Conservation (phyloP, 1,140 invertebrate genomes). For the Drosophila grimshawi region DNA sequence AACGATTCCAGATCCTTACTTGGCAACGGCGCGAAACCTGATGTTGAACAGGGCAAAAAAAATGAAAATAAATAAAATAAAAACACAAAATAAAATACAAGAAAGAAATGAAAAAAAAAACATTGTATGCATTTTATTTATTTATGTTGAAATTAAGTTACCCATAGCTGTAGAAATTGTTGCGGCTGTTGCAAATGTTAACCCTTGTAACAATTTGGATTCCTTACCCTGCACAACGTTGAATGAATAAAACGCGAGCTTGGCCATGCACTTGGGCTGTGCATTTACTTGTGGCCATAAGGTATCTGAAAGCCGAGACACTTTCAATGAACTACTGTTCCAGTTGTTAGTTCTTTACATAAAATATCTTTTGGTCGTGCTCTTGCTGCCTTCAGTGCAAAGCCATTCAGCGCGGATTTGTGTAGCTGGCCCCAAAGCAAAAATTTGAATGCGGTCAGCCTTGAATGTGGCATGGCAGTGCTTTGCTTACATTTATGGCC, state of each 20-base stretch:
- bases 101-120: constrained; percentile 7
- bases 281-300: neutral
- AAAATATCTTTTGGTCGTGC: constrained; percentile 18
- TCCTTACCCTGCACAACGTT: constrained; percentile 15
- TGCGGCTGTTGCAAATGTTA: constrained; percentile 68
- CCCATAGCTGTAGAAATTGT: constrained; percentile 75
- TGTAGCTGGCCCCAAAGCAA: constrained; percentile 19
- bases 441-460: constrained; percentile 50
- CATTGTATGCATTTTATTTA: constrained; percentile 65
- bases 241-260: neutral
- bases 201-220: constrained; percentile 64
- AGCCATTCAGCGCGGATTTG: constrained; percentile 41
- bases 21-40: constrained; percentile 36
- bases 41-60: constrained; percentile 20
- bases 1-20: neutral
- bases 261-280: neutral
- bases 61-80: neutral
- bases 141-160: constrained; percentile 83
- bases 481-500: constrained; percentile 69
- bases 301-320: constrained; percentile 12
- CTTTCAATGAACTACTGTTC: constrained; percentile 8
- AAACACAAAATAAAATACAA: neutral
- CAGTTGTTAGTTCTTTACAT: constrained; percentile 28
- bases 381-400: constrained; percentile 14
- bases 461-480: constrained; percentile 46